A percentile compares a stretch with the other conserved stretches of the same genome.
These are phyloP conservation scores for Diceros bicornis DNA, from an alignment of 2,797 vertebrate species.

Conservation along the genomic window DNA sequence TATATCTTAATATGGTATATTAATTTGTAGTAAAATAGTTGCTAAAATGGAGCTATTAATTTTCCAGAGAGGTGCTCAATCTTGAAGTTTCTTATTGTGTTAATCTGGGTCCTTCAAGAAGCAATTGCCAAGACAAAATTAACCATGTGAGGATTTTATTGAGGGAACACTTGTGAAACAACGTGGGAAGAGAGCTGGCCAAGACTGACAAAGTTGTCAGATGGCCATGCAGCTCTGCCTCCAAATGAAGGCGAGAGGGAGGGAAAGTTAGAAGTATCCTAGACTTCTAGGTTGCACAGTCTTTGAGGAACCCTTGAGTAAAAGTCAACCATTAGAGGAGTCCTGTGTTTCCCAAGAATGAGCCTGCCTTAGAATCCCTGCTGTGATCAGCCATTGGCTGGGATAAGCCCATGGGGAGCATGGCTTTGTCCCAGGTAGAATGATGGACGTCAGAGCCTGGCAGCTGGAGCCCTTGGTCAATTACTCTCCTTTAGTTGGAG, in stretches of 20 bases:
- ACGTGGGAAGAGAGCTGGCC: neutral
- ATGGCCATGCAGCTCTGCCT: neutral
- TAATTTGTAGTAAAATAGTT: conserved; percentile 53
- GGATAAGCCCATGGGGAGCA: neutral
- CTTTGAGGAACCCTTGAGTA: neutral
- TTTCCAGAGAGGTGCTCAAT: conserved; percentile 41
- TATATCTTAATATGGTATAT: neutral
- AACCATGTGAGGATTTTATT: neutral
- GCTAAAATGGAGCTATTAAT: conserved; percentile 10
- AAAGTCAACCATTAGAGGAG: neutral
- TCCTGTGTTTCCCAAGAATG: neutral
- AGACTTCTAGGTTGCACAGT: too few relatives aligned
- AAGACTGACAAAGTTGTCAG: neutral
- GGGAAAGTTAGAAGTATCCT: neutral
- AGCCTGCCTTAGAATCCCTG: too few relatives aligned
- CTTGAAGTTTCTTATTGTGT: neutral
- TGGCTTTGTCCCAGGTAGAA: neutral
- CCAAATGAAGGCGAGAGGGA: neutral
- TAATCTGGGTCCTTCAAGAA: neutral
- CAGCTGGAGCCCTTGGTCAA: neutral
- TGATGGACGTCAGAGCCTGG: neutral
- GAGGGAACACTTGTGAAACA: neutral
- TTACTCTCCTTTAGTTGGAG: neutral
- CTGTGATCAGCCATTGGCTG: neutral
- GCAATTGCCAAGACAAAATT: neutral